Base-by-base conservation (phyloP, 2,113 vertebrate genomes). In the Cepphus grylle region DNA sequence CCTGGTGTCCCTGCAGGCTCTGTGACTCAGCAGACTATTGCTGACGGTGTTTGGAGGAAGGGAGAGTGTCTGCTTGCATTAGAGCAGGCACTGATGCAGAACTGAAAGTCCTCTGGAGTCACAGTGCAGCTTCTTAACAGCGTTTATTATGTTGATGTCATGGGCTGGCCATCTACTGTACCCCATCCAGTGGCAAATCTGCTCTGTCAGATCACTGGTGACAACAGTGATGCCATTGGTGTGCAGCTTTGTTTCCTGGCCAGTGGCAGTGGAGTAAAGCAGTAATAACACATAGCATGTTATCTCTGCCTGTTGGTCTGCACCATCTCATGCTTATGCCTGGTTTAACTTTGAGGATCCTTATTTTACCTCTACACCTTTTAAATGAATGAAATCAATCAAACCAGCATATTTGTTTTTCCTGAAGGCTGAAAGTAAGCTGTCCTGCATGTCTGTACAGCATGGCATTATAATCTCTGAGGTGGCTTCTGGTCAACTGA, bases 11-110 rank as follows among this genome's bases (percentile, higher is more conserved):
- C 87, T 67, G 55, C 71, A 67, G 90, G 66, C 88, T 92, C 78
- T 58, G 47, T 98, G 98, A 98, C 89, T 97, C 96, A 96, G 98
- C 97, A 98, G 43, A 82, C 90, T 92, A 56, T 91, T 79, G 87
- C 81, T 96, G 86, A 72, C 9, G 27, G 63, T 70, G 45, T 94
- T 73, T 27, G 2, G 77, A 66, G 93, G 88, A 67, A 94, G 86
- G 88, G 43, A 19, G 87, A 90, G 90, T 53, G 90, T 91, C 61
- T 97, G 65, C 43, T 66, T 80, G 83, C 86, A 78, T 79, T 87
- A 90, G 72, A 61, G 47, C 83, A 55, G 81, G n/a, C 82, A 91
- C 56, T 69, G 92, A 65, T 87, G 86, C 90, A 62, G 72, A 81
- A 11, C 56, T 42, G 17, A 32, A 32, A 90, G 84, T 55, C 53